Evolutionary conservation across 2,797 vertebrate genomes (phyloP), one percentile per base, ranked within the genome.

Genomic region (Prunella strophiata): DNA sequence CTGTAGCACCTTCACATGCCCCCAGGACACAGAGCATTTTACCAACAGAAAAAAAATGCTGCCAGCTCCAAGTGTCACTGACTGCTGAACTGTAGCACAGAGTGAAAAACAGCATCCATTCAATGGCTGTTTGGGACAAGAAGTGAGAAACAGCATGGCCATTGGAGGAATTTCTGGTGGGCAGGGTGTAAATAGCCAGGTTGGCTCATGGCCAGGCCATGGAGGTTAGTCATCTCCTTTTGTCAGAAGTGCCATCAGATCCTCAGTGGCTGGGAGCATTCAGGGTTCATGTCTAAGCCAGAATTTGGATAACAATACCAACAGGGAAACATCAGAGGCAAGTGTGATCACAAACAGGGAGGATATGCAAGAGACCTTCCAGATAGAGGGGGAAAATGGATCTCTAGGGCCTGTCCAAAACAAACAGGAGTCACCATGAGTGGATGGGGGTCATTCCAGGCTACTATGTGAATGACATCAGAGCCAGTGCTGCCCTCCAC

Each of bases 371-470:
- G 90, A 93, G 21, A 91, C 82, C 90, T 93, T 86, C 38, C 84
- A 96, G 93, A 94, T 5, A 68, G 80, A 48, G 26, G 27, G 16
- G 0, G 1, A 25, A 63, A 93, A 73, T 29, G 86, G 81, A 89
- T 77, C 54, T 68, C 58, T 10, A 95, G 54, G 54, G 83, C 40
- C 63, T 71, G 81, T 91, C 93, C 88, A 96, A 94, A 93, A 81
- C 78, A 97, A 96, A 95, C 89, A 96, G 61, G 76, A 94, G 88
- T 58, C 80, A 78, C 90, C 63, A 76, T 50, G 75, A 92, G 55
- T 34, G 70, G 72, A 91, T 32, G 73, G 38, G 65, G 96, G 91
- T 97, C 93, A 96, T 94, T 86, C 90, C 85, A 96, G 96, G 95
- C 91, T 92, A 74, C 81, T 76, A 3, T 52, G 45, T 0, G 68